A percentile compares a stretch with the other conserved stretches of the same genome.
These are phyloP conservation scores for Rhadinocentrus ornatus DNA, from an alignment of 2,797 vertebrate species.

Conservation along the genomic window DNA sequence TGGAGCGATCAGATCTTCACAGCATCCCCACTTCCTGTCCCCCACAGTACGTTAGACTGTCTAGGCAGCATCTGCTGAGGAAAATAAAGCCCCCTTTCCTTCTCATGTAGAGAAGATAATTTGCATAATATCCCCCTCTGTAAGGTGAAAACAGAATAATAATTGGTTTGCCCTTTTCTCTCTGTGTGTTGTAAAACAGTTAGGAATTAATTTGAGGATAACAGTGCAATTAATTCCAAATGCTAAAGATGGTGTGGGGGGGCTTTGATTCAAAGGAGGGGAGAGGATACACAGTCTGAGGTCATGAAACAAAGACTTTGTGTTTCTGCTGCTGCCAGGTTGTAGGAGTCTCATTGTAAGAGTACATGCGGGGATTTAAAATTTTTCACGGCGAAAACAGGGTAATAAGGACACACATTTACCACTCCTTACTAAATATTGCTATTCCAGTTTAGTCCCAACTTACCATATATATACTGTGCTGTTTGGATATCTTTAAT, in stretches of 20 bases:
- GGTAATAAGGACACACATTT: constrained; percentile 50
- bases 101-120: constrained; percentile 86
- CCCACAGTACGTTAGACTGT: constrained; percentile 75
- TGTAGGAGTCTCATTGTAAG: constrained; percentile 55
- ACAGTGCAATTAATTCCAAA: constrained; percentile 90
- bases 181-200: constrained; percentile 90
- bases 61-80: constrained; percentile 84
- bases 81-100: constrained; percentile 85
- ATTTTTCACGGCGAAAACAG: constrained; percentile 53
- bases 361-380: constrained; percentile 34
- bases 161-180: constrained; percentile 90
- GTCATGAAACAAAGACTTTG: constrained; percentile 79
- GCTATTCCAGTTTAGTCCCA: constrained; percentile 50
- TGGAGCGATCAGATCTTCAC: constrained; percentile 80
- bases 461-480: constrained; percentile 39
- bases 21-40: constrained; percentile 79
- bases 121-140: constrained; percentile 89
- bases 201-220: constrained; percentile 91
- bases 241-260: constrained; percentile 83
- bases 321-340: constrained; percentile 56
- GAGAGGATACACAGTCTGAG: constrained; percentile 75
- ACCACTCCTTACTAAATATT: constrained; percentile 58
- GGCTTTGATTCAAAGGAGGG: constrained; percentile 75
- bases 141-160: constrained; percentile 91
- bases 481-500: constrained; percentile 61